Base-by-base conservation (phyloP, 2,113 vertebrate genomes). In the Cnemophilus loriae region DNA sequence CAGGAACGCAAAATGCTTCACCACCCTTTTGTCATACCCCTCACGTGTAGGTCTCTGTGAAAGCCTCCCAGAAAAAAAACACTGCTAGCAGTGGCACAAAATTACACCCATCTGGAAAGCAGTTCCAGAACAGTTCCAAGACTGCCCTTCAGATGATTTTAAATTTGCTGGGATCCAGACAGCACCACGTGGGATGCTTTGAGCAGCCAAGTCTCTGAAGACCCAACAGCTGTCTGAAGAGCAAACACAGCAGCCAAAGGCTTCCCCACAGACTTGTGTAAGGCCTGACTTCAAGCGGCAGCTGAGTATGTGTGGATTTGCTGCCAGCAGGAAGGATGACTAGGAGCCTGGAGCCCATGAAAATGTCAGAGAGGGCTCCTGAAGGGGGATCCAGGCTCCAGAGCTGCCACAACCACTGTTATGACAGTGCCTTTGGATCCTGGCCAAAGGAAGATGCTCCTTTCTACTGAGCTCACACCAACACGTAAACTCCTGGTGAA, bases 21-120 rank as follows among this genome's bases (percentile, higher is more conserved):
- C 28, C 33, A 47, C 17, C 2, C 33, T 55, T 53, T 74, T 57
- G n/a, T 23, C 35, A 56, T 6, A 61, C 3, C 19, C 4, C 3
- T 56, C 64, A 33, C 0, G 0, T 7, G 13, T 4, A 46, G 8
- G 22, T 74, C 46, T 85, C 42, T 2, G 2, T 14, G 2, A 32
- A 84, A 89, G 17, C 60, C 47, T 16, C 44, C 27, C 23, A 50
- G 11, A 27, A 86, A 81, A 37, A 37, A 49, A 47, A 42, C 44
- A 30, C 7, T 1, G 1, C 39, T 16, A 74, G 28, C 63, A 67
- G 44, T 3, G 32, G 57, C 44, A 67, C 19, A 52, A 44, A 77
- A 70, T 15, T 7, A 63, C 42, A 53, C 7, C 41, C 8, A 1
- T 46, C 4, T 2, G 42, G 42, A 61, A 91, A 73, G 57, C 0